phyloP scores from a whole-genome alignment of 1,140 invertebrate species.

The Solenopsis fugax region DNA sequence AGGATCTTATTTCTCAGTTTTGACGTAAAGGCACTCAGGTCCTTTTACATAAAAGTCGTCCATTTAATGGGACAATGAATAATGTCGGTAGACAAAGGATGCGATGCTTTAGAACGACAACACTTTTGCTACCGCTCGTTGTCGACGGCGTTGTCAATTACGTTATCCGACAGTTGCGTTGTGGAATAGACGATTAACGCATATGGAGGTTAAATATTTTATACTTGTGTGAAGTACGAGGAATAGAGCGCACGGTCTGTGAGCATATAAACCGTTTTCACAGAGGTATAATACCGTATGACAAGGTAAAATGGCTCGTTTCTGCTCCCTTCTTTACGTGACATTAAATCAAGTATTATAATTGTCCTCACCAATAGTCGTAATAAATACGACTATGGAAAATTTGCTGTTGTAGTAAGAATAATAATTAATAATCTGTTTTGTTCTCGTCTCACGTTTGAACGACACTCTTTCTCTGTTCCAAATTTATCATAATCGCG shows the following conservation, averaged over 20 bases:
- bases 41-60: slow-evolving; percentile 50
- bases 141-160: slow-evolving; percentile 36
- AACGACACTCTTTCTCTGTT: not conserved
- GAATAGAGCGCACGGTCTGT: not conserved
- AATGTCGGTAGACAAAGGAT: slow-evolving; percentile 46
- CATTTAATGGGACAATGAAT: slow-evolving; percentile 30
- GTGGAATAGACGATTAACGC: slow-evolving; percentile 27
- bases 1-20: slow-evolving; percentile 56
- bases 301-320: slow-evolving; percentile 7
- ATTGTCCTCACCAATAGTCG: not conserved
- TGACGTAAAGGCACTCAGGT: slow-evolving; percentile 57
- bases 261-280: slow-evolving; percentile 10
- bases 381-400: slow-evolving; percentile 6
- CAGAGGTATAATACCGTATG: slow-evolving; percentile 29
- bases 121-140: slow-evolving; percentile 56
- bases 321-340: slow-evolving; percentile 38
- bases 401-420: not conserved
- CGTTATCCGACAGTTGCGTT: slow-evolving; percentile 30
- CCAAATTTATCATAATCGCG: not conserved
- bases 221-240: slow-evolving; percentile 1
- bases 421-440: not conserved
- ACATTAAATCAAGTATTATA: slow-evolving; percentile 37
- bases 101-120: slow-evolving; percentile 32
- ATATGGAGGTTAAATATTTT: slow-evolving; percentile 32
- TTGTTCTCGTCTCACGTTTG: not conserved